These are phyloP conservation scores for Xiphophorus birchmanni DNA, from an alignment of 2,797 vertebrate species.

Conservation along the genomic window DNA sequence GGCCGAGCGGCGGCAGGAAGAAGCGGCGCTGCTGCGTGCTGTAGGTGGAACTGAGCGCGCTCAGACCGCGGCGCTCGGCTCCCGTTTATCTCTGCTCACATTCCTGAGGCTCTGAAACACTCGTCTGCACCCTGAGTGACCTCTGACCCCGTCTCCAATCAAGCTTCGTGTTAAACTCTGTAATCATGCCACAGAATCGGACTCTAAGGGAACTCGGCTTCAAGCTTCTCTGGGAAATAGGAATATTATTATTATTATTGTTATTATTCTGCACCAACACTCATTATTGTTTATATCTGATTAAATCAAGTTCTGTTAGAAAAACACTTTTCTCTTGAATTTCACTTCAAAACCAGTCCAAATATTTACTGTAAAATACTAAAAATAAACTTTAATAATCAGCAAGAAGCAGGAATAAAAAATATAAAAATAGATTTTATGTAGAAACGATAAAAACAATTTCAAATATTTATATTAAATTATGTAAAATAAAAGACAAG, in stretches of 20 bases:
- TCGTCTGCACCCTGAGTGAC: neutral
- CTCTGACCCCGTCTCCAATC: neutral
- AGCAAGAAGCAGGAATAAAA: neutral
- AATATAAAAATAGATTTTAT: neutral
- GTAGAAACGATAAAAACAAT: neutral
- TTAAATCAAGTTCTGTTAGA: neutral
- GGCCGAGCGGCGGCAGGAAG: constrained; percentile 92
- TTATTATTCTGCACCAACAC: neutral
- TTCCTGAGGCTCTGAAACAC: neutral
- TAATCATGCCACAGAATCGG: neutral
- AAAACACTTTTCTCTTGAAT: neutral
- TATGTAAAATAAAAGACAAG: too few relatives aligned
- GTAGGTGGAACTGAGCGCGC: constrained; percentile 63
- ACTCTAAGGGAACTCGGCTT: neutral
- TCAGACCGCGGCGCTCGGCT: neutral
- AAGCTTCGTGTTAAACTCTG: neutral
- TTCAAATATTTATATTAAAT: neutral
- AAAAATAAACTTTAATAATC: neutral
- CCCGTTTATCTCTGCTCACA: neutral
- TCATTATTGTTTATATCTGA: constrained; percentile 1
- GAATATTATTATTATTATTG: neutral
- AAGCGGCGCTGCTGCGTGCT: constrained; percentile 91
- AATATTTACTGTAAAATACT: neutral
- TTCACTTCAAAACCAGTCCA: neutral
- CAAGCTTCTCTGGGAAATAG: neutral